Conservation (phyloP, 2,888 invertebrate genomes). For the Branchipolynoe longqiensis region DNA sequence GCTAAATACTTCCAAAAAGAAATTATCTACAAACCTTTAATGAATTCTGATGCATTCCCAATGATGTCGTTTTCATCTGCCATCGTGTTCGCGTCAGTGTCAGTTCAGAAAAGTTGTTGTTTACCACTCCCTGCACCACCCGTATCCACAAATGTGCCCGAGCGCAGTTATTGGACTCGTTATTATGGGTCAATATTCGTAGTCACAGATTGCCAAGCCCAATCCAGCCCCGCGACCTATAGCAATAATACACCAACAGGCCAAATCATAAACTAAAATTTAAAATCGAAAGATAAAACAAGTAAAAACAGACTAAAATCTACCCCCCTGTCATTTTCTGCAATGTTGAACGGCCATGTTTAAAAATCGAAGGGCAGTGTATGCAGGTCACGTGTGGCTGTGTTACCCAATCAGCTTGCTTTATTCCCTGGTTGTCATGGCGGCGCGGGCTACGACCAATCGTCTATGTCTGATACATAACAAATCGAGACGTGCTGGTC, state of each 20-base stretch:
- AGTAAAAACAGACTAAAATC: conserved; percentile 58
- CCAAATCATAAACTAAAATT: conserved; percentile 32
- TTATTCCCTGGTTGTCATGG: conserved; percentile 77
- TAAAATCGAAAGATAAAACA: conserved; percentile 35
- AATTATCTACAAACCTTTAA: conserved; percentile 76
- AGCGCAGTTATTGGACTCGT: background rate
- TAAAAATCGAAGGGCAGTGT: conserved; percentile 68
- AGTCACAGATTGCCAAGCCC: background rate
- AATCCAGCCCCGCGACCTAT: conserved; percentile 3
- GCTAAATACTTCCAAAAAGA: background rate
- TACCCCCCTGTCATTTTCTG: conserved; percentile 58
- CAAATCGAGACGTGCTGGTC: conserved; percentile 59
- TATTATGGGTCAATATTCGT: background rate
- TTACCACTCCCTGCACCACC: conserved; percentile 30
- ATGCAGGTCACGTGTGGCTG: conserved; percentile 60
- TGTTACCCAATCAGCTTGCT: conserved; percentile 71
- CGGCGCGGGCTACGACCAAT: conserved; percentile 75
- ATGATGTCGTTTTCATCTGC: conserved; percentile 81
- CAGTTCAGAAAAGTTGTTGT: conserved; percentile 6
- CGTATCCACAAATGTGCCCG: conserved; percentile 27
- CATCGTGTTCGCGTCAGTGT: conserved; percentile 70
- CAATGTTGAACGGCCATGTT: conserved; percentile 66
- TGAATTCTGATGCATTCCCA: conserved; percentile 81
- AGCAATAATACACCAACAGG: background rate
- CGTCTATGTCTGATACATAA: conserved; percentile 66